Conservation (phyloP, 2,113 vertebrate genomes). For the Paralichthys olivaceus region DNA sequence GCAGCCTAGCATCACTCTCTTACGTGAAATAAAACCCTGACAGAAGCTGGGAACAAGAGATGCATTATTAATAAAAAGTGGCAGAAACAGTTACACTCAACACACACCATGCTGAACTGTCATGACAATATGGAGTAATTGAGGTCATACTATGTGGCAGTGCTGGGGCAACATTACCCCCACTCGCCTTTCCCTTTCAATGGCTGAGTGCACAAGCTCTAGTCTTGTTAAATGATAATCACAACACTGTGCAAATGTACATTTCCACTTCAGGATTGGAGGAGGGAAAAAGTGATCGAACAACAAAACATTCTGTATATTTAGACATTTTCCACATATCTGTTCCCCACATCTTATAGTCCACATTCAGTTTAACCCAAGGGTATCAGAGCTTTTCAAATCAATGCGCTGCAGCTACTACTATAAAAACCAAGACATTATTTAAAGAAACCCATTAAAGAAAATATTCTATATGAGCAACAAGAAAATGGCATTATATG, state of each 20-base stretch:
- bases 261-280: slow-evolving; percentile 1
- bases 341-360: not conserved
- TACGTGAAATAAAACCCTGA: slow-evolving; percentile 42
- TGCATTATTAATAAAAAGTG: slow-evolving; percentile 72
- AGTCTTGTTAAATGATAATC: slow-evolving; percentile 46
- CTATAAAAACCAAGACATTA: too few relatives aligned
- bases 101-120: slow-evolving; percentile 52
- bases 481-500: too few relatives aligned
- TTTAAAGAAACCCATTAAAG: too few relatives aligned
- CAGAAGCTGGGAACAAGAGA: slow-evolving; percentile 46
- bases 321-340: not conserved
- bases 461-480: too few relatives aligned
- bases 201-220: slow-evolving; percentile 29
- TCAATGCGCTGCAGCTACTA: not conserved
- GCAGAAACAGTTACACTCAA: slow-evolving; percentile 52
- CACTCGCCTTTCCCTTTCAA: slow-evolving; percentile 32
- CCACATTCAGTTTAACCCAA: not conserved
- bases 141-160: slow-evolving; percentile 57
- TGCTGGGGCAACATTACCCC: slow-evolving; percentile 38
- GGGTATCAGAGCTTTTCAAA: not conserved
- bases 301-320: not conserved
- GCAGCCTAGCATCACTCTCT: slow-evolving; percentile 37
- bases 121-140: slow-evolving; percentile 65
- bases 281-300: not conserved
- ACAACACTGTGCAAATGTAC: slow-evolving; percentile 3